phyloP scores from a whole-genome alignment of 2,888 invertebrate species.

The Dorcus hopei region DNA sequence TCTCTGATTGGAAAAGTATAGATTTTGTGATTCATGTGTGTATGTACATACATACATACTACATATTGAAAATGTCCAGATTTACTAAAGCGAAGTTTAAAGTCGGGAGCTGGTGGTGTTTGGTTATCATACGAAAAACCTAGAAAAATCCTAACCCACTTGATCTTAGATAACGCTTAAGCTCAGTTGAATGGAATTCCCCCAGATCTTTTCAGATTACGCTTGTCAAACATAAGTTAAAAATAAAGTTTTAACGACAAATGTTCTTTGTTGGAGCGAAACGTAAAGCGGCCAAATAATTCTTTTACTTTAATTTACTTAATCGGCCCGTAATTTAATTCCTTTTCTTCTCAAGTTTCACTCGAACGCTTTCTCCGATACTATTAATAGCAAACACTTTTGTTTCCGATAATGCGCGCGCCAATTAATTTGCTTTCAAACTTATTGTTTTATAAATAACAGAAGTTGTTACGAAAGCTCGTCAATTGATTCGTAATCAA shows the following conservation, averaged over 20 bases:
- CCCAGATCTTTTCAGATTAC: slow-evolving; percentile 14
- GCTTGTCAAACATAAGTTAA: slow-evolving; percentile 25
- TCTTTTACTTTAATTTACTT: slow-evolving; percentile 1
- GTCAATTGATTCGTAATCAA: too few species aligned
- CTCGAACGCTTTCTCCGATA: not conserved
- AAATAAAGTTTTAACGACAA: slow-evolving; percentile 19
- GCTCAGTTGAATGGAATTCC: not conserved
- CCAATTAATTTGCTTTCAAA: too few species aligned
- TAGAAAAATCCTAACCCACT: slow-evolving; percentile 1
- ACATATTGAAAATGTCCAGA: too few species aligned
- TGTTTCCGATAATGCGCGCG: not conserved
- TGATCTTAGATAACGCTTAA: slow-evolving; percentile 1
- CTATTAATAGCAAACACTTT: not conserved
- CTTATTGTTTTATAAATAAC: too few species aligned
- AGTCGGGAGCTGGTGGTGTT: not conserved
- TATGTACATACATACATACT: too few species aligned
- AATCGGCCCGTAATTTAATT: not conserved
- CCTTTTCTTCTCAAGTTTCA: not conserved
- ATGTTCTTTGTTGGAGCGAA: not conserved
- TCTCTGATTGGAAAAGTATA: too few species aligned
- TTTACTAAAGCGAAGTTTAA: too few species aligned
- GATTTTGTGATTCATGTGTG: too few species aligned
- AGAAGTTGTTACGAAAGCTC: too few species aligned
- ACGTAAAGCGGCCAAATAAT: not conserved
- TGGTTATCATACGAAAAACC: not conserved